Conservation (phyloP, 2,113 vertebrate species). For the Haliaeetus leucogaster region DNA sequence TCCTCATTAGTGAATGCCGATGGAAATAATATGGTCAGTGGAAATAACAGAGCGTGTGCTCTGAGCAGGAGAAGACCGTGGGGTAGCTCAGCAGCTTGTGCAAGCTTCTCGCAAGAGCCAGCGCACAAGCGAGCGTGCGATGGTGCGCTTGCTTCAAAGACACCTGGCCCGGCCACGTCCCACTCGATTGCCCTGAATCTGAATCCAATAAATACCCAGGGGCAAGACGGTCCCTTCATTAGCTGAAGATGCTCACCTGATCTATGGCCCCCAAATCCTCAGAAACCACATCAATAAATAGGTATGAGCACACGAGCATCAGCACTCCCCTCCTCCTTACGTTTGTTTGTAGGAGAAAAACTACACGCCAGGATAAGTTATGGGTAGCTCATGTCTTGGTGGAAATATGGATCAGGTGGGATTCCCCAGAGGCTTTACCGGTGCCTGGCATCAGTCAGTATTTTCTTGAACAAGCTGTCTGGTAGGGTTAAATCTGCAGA, state of each 20-base stretch:
- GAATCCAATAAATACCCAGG: not conserved
- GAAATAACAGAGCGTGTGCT: not conserved
- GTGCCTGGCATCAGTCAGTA: not conserved
- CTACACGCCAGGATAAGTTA: not conserved
- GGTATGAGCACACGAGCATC: not conserved
- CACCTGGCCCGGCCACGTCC: not conserved
- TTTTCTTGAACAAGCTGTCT: not conserved
- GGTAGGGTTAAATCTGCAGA: not conserved
- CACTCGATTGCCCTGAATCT: not conserved
- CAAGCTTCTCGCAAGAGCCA: not conserved
- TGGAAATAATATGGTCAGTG: not conserved
- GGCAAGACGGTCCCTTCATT: not conserved
- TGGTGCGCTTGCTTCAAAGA: fast-evolving
- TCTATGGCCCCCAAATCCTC: not conserved
- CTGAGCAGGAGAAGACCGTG: not conserved
- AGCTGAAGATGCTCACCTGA: not conserved
- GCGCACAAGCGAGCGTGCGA: fast-evolving
- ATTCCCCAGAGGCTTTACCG: not conserved
- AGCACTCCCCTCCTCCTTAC: not conserved
- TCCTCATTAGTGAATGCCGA: not conserved
- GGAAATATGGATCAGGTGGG: not conserved
- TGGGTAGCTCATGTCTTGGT: not conserved
- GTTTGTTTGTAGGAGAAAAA: too few relatives aligned
- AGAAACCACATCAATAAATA: not conserved
- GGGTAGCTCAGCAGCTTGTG: not conserved